Base-by-base conservation (phyloP, 2,888 invertebrate species). In the Andrena bucephala region DNA sequence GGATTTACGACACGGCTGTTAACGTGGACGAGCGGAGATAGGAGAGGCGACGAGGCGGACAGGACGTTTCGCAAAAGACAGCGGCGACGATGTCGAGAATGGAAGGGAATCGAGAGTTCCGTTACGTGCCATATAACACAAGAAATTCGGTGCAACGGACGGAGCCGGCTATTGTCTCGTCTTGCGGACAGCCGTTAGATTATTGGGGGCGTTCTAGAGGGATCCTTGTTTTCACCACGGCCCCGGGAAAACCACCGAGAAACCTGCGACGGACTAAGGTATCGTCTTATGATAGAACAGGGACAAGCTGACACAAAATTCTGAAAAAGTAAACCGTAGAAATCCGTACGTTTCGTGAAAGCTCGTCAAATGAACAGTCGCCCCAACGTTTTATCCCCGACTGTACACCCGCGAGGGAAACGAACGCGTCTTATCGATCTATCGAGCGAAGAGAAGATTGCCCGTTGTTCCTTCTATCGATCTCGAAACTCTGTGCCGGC, bases 91-190 rank as follows among this genome's bases (percentile, higher is more conserved):
- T 62, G 27, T 48, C 69, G 10, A 27, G 54, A 77, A 76, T 27
- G 36, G 67, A 63, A 67, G 42, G 68, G 70, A 66, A 65, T 69
- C 57, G 62, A 63, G 76, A 66, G 73, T 86, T 78, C 78, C 86
- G 78, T 86, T 86, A 82, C 31, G 31, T 31, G 68, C 36, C n/a
- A 29, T 77, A 68, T 60, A 86, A 81, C 74, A 31, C 42, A 13
- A 42, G 82, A 70, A 31, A 72, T 36, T 57, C 33, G n/a, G 57
- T 83, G 78, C 71, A 57, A 65, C 66, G 67, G 62, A 65, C 80
- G 68, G 62, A 69, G 29, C 63, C 20, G 50, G 29, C 60, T 63
- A 72, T 72, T 71, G 76, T 70, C 36, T 81, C 52, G 13, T 7
- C 20, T 33, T 20, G 27, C 36, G 13, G 50, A 2, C 27, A n/a